Conservation (phyloP, 2,888 invertebrate genomes). For the Archaeoteleia sp. region DNA sequence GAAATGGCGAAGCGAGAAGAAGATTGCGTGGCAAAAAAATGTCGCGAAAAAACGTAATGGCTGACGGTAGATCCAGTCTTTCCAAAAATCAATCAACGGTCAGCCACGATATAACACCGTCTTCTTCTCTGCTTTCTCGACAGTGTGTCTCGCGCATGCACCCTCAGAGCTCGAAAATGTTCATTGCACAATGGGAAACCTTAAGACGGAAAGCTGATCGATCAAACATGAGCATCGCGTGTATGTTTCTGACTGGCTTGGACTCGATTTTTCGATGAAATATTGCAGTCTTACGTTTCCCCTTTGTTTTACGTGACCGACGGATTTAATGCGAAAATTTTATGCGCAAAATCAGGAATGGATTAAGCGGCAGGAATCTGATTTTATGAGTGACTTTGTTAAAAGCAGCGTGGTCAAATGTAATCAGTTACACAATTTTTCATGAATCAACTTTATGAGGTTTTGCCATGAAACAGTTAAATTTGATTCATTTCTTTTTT, state of each 20-base stretch:
- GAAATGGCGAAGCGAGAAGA: no score
- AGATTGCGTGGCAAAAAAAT: slow-evolving; percentile 1
- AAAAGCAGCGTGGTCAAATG: no score
- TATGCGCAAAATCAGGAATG: slow-evolving; percentile 15
- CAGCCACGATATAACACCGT: slow-evolving; percentile 22
- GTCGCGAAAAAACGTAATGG: slow-evolving; percentile 13
- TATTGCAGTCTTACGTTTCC: slow-evolving; percentile 17
- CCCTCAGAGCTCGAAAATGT: slow-evolving; percentile 32
- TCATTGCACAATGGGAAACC: slow-evolving; percentile 38
- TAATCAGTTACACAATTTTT: no score
- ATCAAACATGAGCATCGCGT: slow-evolving; percentile 10
- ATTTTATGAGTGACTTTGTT: no score
- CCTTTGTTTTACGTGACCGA: slow-evolving; percentile 15
- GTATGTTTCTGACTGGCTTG: background rate
- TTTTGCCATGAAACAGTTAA: no score
- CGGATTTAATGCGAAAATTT: slow-evolving; percentile 18
- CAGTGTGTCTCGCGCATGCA: slow-evolving; percentile 41
- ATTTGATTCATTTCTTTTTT: no score
- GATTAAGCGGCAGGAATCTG: no score
- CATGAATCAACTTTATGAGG: no score
- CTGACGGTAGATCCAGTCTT: slow-evolving; percentile 48
- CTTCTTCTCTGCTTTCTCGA: slow-evolving; percentile 33
- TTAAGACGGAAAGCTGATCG: slow-evolving; percentile 23
- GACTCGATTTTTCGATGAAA: background rate
- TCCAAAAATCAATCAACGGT: slow-evolving; percentile 43